phyloP scores from a whole-genome alignment of 2,888 invertebrate species.

The Drosophila borborema region DNA sequence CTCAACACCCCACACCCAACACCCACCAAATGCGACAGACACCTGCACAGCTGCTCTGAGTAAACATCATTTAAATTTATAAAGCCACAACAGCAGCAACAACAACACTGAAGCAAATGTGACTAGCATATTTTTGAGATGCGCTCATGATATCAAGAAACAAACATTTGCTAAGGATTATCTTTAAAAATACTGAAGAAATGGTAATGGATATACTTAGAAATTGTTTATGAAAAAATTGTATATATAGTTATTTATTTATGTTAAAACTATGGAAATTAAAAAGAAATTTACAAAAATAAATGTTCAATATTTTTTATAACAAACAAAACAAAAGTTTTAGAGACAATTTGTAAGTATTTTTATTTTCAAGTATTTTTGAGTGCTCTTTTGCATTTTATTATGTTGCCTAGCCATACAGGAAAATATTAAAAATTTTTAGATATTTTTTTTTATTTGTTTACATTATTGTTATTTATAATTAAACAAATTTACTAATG shows the following conservation, averaged over 20 bases:
- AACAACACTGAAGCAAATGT: slow-evolving; percentile 37
- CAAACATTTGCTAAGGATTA: background rate
- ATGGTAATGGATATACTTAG: background rate
- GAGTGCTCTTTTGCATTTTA: too few species aligned
- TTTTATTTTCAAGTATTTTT: too few species aligned
- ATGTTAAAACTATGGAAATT: background rate
- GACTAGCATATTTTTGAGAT: slow-evolving; percentile 34
- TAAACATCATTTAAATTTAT: slow-evolving; percentile 71
- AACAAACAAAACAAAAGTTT: too few species aligned
- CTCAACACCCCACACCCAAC: background rate
- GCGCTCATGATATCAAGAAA: slow-evolving; percentile 15
- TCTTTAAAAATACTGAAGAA: background rate
- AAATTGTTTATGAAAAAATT: background rate
- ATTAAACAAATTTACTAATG: too few species aligned
- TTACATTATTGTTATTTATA: too few species aligned
- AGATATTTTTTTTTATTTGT: too few species aligned
- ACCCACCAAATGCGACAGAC: slow-evolving; percentile 20
- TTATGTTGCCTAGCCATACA: too few species aligned
- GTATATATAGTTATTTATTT: background rate
- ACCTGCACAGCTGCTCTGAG: slow-evolving; percentile 33
- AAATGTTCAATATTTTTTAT: too few species aligned
- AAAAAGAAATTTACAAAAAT: too few species aligned
- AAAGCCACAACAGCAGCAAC: slow-evolving; percentile 51
- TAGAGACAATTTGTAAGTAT: too few species aligned
- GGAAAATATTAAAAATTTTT: too few species aligned